Evolutionary conservation across 2,113 vertebrate species (phyloP).

Genomic region (Ramphastos sulfuratus): DNA sequence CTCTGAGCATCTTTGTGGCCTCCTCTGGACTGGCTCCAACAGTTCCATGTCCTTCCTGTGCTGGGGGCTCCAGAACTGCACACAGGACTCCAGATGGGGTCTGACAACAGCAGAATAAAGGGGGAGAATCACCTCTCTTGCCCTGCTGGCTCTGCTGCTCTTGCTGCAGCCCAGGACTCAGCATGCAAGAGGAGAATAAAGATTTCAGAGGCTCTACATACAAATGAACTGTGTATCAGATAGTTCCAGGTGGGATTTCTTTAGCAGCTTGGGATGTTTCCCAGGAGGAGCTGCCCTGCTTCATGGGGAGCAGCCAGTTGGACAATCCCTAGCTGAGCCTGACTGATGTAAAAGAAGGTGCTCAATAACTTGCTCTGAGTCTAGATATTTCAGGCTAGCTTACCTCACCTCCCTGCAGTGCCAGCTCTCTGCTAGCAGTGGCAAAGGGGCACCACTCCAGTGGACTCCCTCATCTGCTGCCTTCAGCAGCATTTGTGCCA

Average conservation of each 20-base stretch:
- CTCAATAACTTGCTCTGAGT: neutral
- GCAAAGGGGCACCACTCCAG: neutral
- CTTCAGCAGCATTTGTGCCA: neutral
- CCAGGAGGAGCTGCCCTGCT: neutral
- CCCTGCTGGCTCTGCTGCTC: too few species aligned
- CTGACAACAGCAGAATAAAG: too few species aligned
- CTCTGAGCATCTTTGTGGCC: too few species aligned
- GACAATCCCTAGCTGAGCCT: neutral
- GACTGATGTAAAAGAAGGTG: rapidly evolving
- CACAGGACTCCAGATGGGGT: too few species aligned
- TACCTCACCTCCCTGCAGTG: rapidly evolving
- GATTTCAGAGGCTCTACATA: neutral
- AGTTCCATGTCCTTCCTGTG: too few species aligned
- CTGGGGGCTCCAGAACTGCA: too few species aligned
- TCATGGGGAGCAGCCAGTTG: neutral
- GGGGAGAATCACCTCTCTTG: too few species aligned
- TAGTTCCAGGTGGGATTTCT: neutral
- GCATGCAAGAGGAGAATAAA: neutral
- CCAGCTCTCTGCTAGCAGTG: neutral
- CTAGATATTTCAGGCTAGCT: rapidly evolving
- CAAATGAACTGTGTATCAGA: neutral
- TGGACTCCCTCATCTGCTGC: neutral
- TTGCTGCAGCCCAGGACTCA: too few species aligned
- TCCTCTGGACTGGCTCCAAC: too few species aligned
- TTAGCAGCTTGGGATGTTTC: neutral